Evolutionary conservation across 2,888 invertebrate species (phyloP), one percentile per base, ranked within the genome.

Genomic region (Drosophila mercatorum): DNA sequence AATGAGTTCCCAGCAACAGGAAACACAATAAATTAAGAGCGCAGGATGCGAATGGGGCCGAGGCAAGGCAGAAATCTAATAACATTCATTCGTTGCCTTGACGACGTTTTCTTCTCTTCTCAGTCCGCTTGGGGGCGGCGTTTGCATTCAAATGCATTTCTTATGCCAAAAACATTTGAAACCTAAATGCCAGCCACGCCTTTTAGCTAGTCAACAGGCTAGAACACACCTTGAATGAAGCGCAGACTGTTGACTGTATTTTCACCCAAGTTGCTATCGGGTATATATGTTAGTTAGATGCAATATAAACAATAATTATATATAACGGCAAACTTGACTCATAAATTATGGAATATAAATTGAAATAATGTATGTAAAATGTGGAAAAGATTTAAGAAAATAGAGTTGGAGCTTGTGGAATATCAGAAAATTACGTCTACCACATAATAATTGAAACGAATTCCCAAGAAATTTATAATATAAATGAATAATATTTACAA

Each of bases 171-270:
- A 72, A 70, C 81, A 78, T 75, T 81, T 72, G 52, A 72, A 61
- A 59, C 49, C 57, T 68, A 83, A 86, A 83, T 74, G 71, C 72
- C 74, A 71, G 77, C 79, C 74, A 77, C 83, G 77, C 86, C 81
- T 34, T 26, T 11, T 28, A 64, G 59, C 41, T 38, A 44, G 38
- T 41, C 49, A 22, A 53, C 40, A 47, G 56, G 66, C 66, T 51
- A 47, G 36, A 51, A 47, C 77, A 80, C 82, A 80, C 82, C 78
- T 77, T 67, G 55, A 61, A 57, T 7, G 28, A 38, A 43, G 40
- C 28, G 12, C 53, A 28, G 31, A 53, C 56, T 6, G 34, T 59
- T 52, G 47, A 46, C 38, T 49, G 41, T 28, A 46, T 2, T 22
- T 22, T 11, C 14, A 17, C 11, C 3, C n/a, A 40, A 36, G 26